These are phyloP conservation scores for Myxocyprinus asiaticus DNA, from an alignment of 2,113 vertebrate genomes.

Conservation along the genomic window DNA sequence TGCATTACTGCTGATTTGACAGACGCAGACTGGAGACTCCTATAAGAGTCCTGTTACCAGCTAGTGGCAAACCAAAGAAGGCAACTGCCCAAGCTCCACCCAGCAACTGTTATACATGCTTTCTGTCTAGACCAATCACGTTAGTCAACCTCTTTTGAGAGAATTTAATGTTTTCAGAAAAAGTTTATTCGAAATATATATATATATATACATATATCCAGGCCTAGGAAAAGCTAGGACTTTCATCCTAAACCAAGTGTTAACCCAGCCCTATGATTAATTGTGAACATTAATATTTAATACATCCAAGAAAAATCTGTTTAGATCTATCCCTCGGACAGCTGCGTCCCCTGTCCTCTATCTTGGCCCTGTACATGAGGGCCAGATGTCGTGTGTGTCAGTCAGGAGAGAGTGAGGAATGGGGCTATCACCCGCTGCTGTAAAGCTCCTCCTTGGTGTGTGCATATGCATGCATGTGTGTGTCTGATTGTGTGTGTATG, in stretches of 20 bases:
- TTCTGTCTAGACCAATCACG: background rate
- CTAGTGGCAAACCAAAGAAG: background rate
- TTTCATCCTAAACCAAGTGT: background rate
- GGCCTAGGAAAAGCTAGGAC: background rate
- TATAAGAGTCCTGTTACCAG: conserved; percentile 23
- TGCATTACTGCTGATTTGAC: conserved; percentile 17
- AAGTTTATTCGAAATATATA: background rate
- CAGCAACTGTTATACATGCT: conserved; percentile 19
- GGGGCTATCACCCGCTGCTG: background rate
- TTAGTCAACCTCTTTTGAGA: background rate
- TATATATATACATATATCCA: background rate
- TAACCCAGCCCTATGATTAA: background rate
- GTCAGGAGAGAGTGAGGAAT: background rate
- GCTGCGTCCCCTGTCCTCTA: background rate
- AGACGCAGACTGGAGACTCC: background rate
- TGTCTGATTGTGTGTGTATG: background rate
- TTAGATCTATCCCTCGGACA: background rate
- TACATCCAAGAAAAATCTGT: background rate
- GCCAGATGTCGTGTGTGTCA: background rate
- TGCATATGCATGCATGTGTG: background rate
- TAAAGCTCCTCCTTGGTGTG: background rate
- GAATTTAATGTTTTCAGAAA: background rate
- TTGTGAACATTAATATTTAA: conserved; percentile 1
- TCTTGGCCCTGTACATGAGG: background rate
- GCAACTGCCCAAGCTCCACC: conserved; percentile 5